phyloP scores from a whole-genome alignment of 2,888 invertebrate species.

The Diarsia brunnea region DNA sequence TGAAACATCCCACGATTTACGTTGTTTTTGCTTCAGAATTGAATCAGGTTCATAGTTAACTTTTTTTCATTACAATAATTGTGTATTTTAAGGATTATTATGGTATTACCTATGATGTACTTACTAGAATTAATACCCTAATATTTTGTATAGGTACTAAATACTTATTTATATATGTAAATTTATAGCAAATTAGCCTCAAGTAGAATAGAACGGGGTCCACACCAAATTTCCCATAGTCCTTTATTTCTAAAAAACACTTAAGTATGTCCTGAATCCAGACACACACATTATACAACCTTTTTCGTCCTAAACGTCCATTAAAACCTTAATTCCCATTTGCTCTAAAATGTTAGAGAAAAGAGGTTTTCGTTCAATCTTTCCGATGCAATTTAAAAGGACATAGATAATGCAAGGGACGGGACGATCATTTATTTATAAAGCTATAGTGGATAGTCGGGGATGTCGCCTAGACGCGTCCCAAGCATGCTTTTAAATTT shows the following conservation, averaged over 20 bases:
- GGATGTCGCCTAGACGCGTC: constrained; percentile 49
- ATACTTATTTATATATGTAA: too few species aligned
- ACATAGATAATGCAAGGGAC: constrained; percentile 51
- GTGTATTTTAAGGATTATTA: too few species aligned
- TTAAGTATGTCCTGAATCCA: background rate
- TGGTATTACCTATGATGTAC: too few species aligned
- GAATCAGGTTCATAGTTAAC: background rate
- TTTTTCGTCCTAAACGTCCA: constrained; percentile 23
- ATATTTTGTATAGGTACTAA: too few species aligned
- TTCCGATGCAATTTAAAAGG: constrained; percentile 49
- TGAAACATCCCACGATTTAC: background rate
- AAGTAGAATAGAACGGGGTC: too few species aligned
- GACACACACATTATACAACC: background rate
- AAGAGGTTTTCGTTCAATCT: constrained; percentile 46
- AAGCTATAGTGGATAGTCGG: constrained; percentile 45
- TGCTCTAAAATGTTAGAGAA: constrained; percentile 26
- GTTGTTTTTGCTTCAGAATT: background rate
- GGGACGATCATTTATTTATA: constrained; percentile 63
- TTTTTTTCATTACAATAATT: too few species aligned
- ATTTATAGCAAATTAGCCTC: background rate
- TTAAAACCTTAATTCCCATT: constrained; percentile 32
- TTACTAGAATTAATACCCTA: too few species aligned
- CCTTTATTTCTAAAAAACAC: background rate
- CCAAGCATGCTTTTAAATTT: constrained; percentile 39
- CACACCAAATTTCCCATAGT: too few species aligned